Base-by-base conservation (phyloP, 2,888 invertebrate species). In the Nysson spinosus region DNA sequence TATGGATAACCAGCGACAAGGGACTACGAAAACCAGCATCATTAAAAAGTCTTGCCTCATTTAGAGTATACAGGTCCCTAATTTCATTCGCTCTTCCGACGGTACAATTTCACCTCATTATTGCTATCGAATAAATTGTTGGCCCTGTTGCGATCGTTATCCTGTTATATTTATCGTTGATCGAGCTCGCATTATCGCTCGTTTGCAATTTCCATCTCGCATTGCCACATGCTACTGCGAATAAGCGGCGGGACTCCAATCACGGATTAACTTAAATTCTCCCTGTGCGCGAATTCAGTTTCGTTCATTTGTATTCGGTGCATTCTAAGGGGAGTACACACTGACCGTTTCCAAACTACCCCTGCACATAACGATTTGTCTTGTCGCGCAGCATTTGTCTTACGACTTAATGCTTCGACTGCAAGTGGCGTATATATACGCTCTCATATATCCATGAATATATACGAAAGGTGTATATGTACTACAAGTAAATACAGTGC, bases 81-180 rank as follows among this genome's bases (percentile, higher is more conserved):
- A 17, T 7, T 30, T 30, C 9, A 17, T 28, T 16, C 16, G 43
- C 20, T 14, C 12, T 17, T n/a, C 47, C 16, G 47, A 24, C 39
- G 39, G 19, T 50, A 39, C 50, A 39, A 39, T 50, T 50, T 39
- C 50, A 16, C 39, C 40, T 32, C 17, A 51, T 51, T 42, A 51
- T 43, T 35, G 20, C 37, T 17, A 43, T 43, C 43, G 43, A 28
- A 34, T 43, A 35, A 54, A 43, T 34, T 26, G 34, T 7, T 12
- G 7, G 35, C 24, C 17, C 43, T 17, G 26, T 26, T 35, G 28
- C 35, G 52, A 54, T 54, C 43, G 24, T 44, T 43, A 54, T 26
- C 43, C 17, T 17, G 17, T 3, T 9, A 17, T 28, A 26, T 43
- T 43, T 46, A 30, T 22, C 32, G 20, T 22, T 11, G 17, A 11